Base-by-base conservation (phyloP, 2,888 invertebrate genomes). In the Tipula lateralis region DNA sequence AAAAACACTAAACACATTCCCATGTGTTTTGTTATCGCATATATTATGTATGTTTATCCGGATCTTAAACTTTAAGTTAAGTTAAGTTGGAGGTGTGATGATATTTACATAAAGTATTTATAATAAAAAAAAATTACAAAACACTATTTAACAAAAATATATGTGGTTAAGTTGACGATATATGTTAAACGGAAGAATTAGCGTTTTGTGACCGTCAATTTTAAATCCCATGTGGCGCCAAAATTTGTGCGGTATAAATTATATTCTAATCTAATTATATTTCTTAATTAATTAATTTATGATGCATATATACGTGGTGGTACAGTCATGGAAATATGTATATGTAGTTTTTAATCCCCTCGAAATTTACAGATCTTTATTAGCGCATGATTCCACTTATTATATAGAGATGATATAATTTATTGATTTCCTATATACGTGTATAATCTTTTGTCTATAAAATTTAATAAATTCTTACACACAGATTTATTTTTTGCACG, bases 41-140 rank as follows among this genome's bases (percentile, higher is more conserved):
- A 39, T 39, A 39, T 13, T 32, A 4, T 16, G 16, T n/a, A 44
- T 50, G 50, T 24, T 66, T 24, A 66, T 66, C 66, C 66, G 66
- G 66, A 66, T 66, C 24, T 66, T 66, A 66, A n/a, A 16, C 2
- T 66, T 66, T 66, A 66, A 24, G n/a, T n/a, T n/a, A n/a, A 66
- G 66, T 66, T 66, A 66, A 66, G 66, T 66, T 66, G 66, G 66
- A 66, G 66, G 66, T 66, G 66, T 66, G 66, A 66, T 66, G 66
- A 19, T 66, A 24, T 66, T 66, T 66, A 66, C 66, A 66, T 66
- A 66, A 66, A 66, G 66, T 9, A 66, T 66, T 66, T 66, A 4
- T n/a, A 0, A 12, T 2, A 16, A 44, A 39, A 9, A 24, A 66
- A 66, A 66, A 19, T 44, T 66, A 66, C 66, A 66, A 66, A 66